Conservation (phyloP, 2,888 invertebrate genomes). For the Julus scandinavius region DNA sequence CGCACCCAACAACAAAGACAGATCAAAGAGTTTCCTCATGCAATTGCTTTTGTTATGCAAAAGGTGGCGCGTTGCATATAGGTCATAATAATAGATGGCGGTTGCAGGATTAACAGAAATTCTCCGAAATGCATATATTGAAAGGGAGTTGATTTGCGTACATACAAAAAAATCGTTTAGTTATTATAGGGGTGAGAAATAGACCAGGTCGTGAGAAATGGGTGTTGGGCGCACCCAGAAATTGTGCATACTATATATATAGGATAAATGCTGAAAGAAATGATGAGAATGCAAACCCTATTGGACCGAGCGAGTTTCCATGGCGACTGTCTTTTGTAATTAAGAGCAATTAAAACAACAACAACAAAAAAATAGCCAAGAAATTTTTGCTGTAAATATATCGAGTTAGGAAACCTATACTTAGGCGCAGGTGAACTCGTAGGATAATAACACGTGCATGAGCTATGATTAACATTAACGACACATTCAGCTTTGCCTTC, state of each 20-base stretch:
- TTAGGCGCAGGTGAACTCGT: slow-evolving; percentile 11
- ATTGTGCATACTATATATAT: neutral
- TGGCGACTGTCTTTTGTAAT: slow-evolving; percentile 48
- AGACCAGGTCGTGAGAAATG: neutral
- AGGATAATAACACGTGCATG: neutral
- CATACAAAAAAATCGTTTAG: neutral
- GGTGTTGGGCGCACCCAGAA: neutral
- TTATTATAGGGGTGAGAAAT: neutral
- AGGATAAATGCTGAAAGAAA: neutral
- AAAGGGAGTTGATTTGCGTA: neutral
- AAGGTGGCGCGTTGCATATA: neutral
- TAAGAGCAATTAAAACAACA: slow-evolving; percentile 50
- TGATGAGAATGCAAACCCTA: neutral
- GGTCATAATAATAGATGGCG: slow-evolving; percentile 12
- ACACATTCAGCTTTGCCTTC: neutral
- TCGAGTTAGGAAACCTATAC: neutral
- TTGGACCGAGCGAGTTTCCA: slow-evolving; percentile 34
- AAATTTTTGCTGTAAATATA: neutral
- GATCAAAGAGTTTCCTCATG: neutral
- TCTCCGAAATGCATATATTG: neutral
- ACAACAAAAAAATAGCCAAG: neutral
- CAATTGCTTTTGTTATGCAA: slow-evolving; percentile 39
- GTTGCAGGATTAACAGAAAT: neutral
- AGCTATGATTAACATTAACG: slow-evolving; percentile 14
- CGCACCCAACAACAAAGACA: neutral